These are phyloP conservation scores for Stictonetta naevosa DNA, from an alignment of 2,113 vertebrate species.

Conservation along the genomic window DNA sequence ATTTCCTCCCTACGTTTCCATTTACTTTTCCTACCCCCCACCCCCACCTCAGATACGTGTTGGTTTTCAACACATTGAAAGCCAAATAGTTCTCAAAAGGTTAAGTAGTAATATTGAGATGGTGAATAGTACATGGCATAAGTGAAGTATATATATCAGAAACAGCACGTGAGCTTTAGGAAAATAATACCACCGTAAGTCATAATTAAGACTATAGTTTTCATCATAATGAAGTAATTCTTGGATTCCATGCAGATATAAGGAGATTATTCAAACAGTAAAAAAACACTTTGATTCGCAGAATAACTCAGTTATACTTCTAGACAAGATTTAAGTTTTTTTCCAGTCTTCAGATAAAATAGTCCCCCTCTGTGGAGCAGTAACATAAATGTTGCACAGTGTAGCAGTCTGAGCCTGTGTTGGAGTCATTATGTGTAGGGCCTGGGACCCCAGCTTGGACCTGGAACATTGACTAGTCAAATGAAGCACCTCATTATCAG, in stretches of 20 bases:
- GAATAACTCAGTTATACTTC: background rate
- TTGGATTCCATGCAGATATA: background rate
- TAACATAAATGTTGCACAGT: accelerated
- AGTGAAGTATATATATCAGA: background rate
- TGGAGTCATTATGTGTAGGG: accelerated
- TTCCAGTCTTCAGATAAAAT: background rate
- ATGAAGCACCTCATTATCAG: accelerated
- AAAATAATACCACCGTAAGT: background rate
- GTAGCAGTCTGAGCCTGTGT: accelerated
- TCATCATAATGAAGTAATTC: background rate
- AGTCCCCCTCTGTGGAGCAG: background rate
- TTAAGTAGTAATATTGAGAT: background rate
- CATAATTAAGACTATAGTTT: background rate
- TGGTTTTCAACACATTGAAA: background rate
- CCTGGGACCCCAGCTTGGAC: accelerated
- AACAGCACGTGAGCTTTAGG: background rate
- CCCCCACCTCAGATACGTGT: background rate
- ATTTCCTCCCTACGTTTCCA: accelerated
- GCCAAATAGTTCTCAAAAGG: background rate
- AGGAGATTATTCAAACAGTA: background rate
- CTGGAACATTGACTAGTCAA: accelerated
- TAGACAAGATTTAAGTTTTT: background rate
- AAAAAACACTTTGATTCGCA: background rate
- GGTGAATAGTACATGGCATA: background rate
- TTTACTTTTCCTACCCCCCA: background rate